These are phyloP conservation scores for Apteryx owenii DNA, from an alignment of 2,113 vertebrate species.

Conservation along the genomic window DNA sequence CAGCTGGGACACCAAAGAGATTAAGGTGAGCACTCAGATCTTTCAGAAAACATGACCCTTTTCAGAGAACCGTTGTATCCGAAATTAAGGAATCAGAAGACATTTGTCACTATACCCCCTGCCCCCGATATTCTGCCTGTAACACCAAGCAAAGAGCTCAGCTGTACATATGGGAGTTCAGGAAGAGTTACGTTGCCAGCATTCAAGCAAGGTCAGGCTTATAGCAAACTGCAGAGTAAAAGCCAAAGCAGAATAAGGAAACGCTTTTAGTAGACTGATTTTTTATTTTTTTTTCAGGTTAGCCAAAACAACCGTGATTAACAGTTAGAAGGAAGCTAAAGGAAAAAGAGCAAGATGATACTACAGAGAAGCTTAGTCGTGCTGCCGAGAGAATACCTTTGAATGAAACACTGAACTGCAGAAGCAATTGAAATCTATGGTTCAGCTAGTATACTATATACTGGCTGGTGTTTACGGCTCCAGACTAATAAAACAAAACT, in stretches of 20 bases:
- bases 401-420: not conserved
- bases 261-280: not conserved
- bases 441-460: not conserved
- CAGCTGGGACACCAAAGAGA: not conserved
- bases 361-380: not conserved
- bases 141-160: not conserved
- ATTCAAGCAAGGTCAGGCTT: not conserved
- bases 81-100: not conserved
- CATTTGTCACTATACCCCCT: not conserved
- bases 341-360: not conserved
- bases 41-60: not conserved
- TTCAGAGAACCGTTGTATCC: not conserved
- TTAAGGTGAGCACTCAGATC: not conserved
- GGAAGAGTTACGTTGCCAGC: not conserved
- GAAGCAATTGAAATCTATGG: not conserved
- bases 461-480: not conserved
- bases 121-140: not conserved
- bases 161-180: fast-evolving
- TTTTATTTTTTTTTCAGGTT: not conserved
- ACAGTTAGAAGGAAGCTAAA: not conserved
- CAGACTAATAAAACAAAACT: constrained; percentile 16
- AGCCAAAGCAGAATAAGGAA: not conserved
- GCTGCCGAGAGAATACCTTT: not conserved
- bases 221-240: not conserved
- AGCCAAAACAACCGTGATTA: not conserved